Evolutionary conservation across 1,140 invertebrate species (phyloP), one percentile per base, ranked within the genome.

Genomic region (Pseudomyrmex flavicornis): DNA sequence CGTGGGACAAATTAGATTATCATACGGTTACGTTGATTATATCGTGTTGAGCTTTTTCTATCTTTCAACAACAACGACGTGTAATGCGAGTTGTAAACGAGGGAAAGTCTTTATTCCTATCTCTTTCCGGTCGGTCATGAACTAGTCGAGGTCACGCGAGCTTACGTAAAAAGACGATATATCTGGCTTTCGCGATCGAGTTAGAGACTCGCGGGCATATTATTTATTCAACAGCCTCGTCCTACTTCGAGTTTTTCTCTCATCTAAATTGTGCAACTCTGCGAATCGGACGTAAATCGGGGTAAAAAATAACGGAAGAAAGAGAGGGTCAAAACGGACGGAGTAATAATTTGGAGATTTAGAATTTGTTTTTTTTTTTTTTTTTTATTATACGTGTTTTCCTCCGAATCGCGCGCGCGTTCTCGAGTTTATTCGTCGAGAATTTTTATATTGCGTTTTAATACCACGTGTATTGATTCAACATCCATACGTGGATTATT

Each of bases 141-240:
- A 74, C 74, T 66, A 87, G 70, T 54, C 52, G 76, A 65, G 85
- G 74, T 87, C 86, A 88, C 86, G 86, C 85, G 12, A 88, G 56
- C 82, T 84, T 75, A 54, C 85, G 68, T 76, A 87, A 79, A 84
- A 69, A 62, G 59, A 22, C 52, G 58, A 22, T 48, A 72, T 77
- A 84, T 84, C 80, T 44, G 66, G 52, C 54, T 79, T 52, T 76
- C 7, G 56, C 80, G 59, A 77, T 83, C 82, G 62, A 76, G 72
- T 15, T 44, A 58, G 52, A 44, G 5, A 35, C 35, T 13, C 48
- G 70, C 59, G 52, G 44, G 65, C 15, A 52, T 17, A 70, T 88
- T 59, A 79, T 73, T 87, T 87, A 87, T 87, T 87, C 85, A 86
- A 76, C 74, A 73, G n/a, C 44, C 54, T 69, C 80, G 68, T 46